A percentile compares a stretch with the other conserved stretches of the same genome.
Evolutionary conservation across 1,140 invertebrate species (phyloP).

Genomic region (Aphaenogaster floridana): DNA sequence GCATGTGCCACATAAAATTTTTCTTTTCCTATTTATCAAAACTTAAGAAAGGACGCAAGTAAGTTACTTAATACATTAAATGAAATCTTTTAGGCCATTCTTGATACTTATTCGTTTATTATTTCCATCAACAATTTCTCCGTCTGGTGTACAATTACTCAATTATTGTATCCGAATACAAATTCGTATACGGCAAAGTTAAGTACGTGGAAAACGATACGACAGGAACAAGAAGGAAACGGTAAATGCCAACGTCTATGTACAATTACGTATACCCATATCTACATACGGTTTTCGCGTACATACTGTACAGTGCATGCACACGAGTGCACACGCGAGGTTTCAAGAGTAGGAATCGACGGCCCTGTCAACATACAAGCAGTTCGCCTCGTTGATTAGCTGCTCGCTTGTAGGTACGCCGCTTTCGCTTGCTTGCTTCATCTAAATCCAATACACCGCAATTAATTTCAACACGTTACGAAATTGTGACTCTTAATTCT

Average conservation of each 20-base stretch:
- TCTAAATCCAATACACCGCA: conserved; percentile 72
- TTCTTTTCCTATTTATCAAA: conserved; percentile 19
- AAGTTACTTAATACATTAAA: conserved; percentile 1
- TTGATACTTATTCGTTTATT: neutral
- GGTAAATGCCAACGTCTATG: conserved; percentile 45
- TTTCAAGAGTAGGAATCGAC: conserved; percentile 75
- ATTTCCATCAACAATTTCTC: neutral
- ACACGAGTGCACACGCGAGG: conserved; percentile 55
- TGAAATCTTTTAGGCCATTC: neutral
- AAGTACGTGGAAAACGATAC: conserved; percentile 11
- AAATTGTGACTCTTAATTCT: conserved; percentile 21
- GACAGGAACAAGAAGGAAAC: conserved; percentile 9
- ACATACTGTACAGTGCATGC: conserved; percentile 45
- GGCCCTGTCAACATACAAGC: conserved; percentile 76
- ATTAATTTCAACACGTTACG: conserved; percentile 54
- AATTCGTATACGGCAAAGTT: neutral
- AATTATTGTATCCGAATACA: neutral
- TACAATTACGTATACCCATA: conserved; percentile 60
- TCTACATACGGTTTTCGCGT: conserved; percentile 60
- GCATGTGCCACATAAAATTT: neutral
- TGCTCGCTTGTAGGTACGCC: conserved; percentile 73
- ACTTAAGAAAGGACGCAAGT: neutral
- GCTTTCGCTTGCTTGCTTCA: conserved; percentile 66
- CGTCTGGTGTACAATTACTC: neutral
- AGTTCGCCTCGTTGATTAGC: conserved; percentile 77